phyloP scores from a whole-genome alignment of 64 coral and sea anemone species.

The Exaiptasia diaphana region DNA sequence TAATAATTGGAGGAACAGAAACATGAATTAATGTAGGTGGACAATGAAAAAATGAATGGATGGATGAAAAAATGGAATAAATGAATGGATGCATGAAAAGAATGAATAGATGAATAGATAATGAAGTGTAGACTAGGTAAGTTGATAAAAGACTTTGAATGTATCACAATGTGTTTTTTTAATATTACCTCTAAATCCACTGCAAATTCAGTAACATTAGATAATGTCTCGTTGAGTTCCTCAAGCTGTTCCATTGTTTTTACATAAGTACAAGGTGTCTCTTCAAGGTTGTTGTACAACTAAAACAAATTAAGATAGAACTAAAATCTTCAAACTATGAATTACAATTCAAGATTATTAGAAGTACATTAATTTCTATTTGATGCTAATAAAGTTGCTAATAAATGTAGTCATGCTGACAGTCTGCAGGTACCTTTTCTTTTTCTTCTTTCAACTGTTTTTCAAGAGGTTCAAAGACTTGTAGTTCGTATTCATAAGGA shows the following conservation, averaged over 20 bases:
- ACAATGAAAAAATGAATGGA: too few relatives aligned
- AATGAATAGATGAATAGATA: too few relatives aligned
- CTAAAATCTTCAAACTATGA: too few relatives aligned
- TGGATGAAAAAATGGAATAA: too few relatives aligned
- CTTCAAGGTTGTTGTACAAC: slow-evolving; percentile 73
- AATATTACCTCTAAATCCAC: slow-evolving; percentile 86
- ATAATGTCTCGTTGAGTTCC: slow-evolving; percentile 41
- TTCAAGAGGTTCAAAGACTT: slow-evolving; percentile 67
- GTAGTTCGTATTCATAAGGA: slow-evolving; percentile 86
- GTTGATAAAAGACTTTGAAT: too few relatives aligned
- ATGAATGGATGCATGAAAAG: too few relatives aligned
- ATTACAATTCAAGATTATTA: background rate
- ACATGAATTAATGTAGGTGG: too few relatives aligned
- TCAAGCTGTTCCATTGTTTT: slow-evolving; percentile 75
- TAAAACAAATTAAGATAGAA: background rate
- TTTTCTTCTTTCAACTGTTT: slow-evolving; percentile 52
- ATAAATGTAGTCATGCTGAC: background rate
- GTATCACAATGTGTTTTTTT: too few relatives aligned
- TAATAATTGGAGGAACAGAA: too few relatives aligned
- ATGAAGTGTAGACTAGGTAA: too few relatives aligned
- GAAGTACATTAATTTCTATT: background rate
- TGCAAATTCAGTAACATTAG: slow-evolving; percentile 72
- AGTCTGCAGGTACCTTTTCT: slow-evolving; percentile 41
- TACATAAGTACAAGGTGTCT: slow-evolving; percentile 69
- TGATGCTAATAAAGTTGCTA: background rate